Evolutionary conservation across 2,797 vertebrate genomes (phyloP).

Genomic region (Molossus molossus): DNA sequence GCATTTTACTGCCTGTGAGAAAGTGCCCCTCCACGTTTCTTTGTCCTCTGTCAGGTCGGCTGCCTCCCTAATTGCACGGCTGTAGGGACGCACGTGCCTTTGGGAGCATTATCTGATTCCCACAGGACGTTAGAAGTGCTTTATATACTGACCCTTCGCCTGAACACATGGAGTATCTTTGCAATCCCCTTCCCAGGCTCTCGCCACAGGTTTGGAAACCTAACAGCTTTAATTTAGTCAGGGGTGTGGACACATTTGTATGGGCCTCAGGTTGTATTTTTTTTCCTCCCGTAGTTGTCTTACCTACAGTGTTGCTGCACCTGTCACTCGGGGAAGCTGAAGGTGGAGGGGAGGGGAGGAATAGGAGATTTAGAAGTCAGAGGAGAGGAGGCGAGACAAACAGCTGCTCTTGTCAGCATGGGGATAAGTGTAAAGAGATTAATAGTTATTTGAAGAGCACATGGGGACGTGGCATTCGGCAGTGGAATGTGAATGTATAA

Average conservation of each 20-base stretch:
- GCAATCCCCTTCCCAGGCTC: conserved; percentile 66
- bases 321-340: conserved; percentile 88
- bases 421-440: conserved; percentile 95
- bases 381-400: conserved; percentile 67
- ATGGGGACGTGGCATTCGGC: conserved; percentile 91
- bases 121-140: conserved; percentile 79
- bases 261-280: not conserved
- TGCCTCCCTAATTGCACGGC: conserved; percentile 92
- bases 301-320: conserved; percentile 88
- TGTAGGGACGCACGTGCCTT: conserved; percentile 92
- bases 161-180: conserved; percentile 85
- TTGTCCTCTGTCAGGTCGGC: conserved; percentile 86
- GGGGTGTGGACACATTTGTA: conserved; percentile 4
- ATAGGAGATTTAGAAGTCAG: conserved; percentile 54
- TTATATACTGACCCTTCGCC: conserved; percentile 92
- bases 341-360: conserved; percentile 64
- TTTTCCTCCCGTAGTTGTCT: conserved; percentile 74
- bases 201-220: conserved; percentile 75
- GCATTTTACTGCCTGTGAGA: conserved; percentile 80
- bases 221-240: conserved; percentile 83
- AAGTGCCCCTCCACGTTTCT: conserved; percentile 81
- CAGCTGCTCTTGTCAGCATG: conserved; percentile 94
- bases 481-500: conserved; percentile 94
- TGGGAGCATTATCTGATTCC: conserved; percentile 88
- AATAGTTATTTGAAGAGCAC: conserved; percentile 94